These are phyloP conservation scores for Drosophila pseudotakahashii DNA, from an alignment of 2,888 invertebrate species.

Conservation along the genomic window DNA sequence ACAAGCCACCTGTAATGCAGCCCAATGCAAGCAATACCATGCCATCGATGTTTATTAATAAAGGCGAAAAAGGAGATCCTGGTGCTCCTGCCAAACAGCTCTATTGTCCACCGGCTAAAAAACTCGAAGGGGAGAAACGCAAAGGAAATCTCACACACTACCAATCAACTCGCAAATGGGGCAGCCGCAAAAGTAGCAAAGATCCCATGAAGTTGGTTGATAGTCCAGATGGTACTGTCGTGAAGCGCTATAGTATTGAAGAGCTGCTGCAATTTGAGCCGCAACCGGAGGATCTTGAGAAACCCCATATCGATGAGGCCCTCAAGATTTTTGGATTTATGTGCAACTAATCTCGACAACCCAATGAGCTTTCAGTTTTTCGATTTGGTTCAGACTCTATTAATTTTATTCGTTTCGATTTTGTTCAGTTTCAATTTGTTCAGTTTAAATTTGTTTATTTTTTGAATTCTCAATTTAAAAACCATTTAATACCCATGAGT, in stretches of 20 bases:
- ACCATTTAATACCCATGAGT: too few relatives aligned
- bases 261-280: slow-evolving; percentile 54
- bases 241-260: slow-evolving; percentile 48
- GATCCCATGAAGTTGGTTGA: background rate
- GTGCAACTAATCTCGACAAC: slow-evolving; percentile 10
- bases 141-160: slow-evolving; percentile 55
- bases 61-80: background rate
- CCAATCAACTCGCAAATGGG: slow-evolving; percentile 20
- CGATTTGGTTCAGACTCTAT: background rate
- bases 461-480: background rate
- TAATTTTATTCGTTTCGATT: background rate
- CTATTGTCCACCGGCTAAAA: slow-evolving; percentile 24
- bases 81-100: slow-evolving; percentile 28
- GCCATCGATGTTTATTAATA: background rate
- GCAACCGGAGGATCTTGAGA: slow-evolving; percentile 37
- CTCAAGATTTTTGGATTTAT: slow-evolving; percentile 6
- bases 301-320: slow-evolving; percentile 11
- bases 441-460: background rate
- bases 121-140: slow-evolving; percentile 41
- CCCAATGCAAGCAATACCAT: slow-evolving; percentile 7
- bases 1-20: background rate
- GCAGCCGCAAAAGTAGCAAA: background rate
- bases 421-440: background rate
- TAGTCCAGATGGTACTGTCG: background rate
- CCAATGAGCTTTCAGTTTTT: background rate